These are phyloP conservation scores for Pygmarrhopalites habei DNA, from an alignment of 1,140 invertebrate species.

Conservation along the genomic window DNA sequence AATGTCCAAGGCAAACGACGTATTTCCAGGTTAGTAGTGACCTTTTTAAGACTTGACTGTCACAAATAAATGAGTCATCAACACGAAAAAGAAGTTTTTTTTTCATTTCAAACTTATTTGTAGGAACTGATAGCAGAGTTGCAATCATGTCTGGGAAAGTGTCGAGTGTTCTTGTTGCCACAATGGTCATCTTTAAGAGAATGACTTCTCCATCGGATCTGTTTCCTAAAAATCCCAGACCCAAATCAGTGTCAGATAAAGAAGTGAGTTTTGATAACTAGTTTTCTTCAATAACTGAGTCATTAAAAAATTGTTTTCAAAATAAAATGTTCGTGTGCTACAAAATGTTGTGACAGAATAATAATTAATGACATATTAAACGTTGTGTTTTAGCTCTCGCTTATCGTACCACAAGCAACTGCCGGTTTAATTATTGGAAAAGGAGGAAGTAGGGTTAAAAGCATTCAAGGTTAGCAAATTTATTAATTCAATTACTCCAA, in stretches of 20 bases:
- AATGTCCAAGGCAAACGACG: slow-evolving; percentile 39
- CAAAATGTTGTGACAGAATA: not conserved
- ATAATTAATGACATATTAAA: not conserved
- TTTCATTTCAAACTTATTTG: no score
- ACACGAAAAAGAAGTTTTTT: not conserved
- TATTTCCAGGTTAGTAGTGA: slow-evolving; percentile 31
- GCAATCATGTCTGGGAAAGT: slow-evolving; percentile 39
- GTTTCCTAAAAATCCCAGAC: slow-evolving; percentile 38
- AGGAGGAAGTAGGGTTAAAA: slow-evolving; percentile 38
- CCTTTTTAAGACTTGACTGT: not conserved
- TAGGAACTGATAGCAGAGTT: slow-evolving; percentile 36
- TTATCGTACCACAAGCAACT: slow-evolving; percentile 39
- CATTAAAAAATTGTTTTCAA: not conserved
- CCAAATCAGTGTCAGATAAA: slow-evolving; percentile 37
- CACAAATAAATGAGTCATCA: not conserved
- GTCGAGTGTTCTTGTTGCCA: slow-evolving; percentile 29
- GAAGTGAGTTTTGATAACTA: slow-evolving; percentile 24
- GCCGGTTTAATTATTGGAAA: slow-evolving; percentile 40
- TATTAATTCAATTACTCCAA: no score
- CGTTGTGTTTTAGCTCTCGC: slow-evolving; percentile 35
- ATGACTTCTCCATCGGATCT: slow-evolving; percentile 40
- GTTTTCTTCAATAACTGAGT: no score
- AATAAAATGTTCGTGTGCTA: not conserved
- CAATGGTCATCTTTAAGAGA: slow-evolving; percentile 39
- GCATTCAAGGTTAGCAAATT: no score